Percentiles rank a stretch among this genome's conserved stretches.
Evolutionary conservation across 2,113 vertebrate genomes (phyloP).

Genomic region (Excalfactoria chinensis): DNA sequence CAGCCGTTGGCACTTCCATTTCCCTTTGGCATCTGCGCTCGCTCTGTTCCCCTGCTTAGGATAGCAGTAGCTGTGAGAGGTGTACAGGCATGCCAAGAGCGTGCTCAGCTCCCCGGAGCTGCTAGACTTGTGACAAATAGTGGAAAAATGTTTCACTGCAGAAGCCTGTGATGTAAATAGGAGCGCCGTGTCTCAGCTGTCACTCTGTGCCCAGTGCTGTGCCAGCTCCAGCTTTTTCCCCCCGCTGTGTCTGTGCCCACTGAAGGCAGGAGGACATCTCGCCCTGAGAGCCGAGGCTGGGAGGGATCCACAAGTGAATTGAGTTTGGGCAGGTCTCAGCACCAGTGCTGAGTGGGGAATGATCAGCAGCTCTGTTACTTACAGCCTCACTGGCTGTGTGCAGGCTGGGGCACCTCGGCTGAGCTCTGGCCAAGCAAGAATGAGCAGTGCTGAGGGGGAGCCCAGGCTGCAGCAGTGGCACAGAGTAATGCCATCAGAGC

Average conservation of each 20-base stretch:
- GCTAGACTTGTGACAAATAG: slow-evolving; percentile 26
- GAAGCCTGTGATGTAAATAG: slow-evolving; percentile 7
- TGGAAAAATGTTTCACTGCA: slow-evolving; percentile 41
- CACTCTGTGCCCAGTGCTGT: neutral
- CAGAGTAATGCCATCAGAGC: neutral
- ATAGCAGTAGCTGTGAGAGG: slow-evolving; percentile 39
- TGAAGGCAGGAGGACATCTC: neutral
- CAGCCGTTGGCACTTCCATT: slow-evolving; percentile 10
- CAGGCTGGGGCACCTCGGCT: neutral
- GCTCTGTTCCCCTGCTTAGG: neutral
- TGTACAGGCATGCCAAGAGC: neutral
- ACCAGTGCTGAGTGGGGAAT: neutral
- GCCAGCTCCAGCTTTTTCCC: neutral
- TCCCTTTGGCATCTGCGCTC: slow-evolving; percentile 19
- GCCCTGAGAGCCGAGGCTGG: neutral
- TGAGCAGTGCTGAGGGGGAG: neutral
- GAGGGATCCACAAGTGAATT: neutral
- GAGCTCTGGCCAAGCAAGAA: neutral
- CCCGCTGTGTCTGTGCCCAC: neutral
- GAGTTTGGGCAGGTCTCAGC: neutral
- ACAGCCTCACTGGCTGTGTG: neutral
- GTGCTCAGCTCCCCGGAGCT: neutral
- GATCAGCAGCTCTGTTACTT: neutral
- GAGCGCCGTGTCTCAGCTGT: neutral
- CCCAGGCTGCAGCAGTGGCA: neutral